Percentiles rank a stretch among this genome's conserved stretches.
Evolutionary conservation across 2,888 invertebrate genomes (phyloP).

Genomic region (Beris morrisii): DNA sequence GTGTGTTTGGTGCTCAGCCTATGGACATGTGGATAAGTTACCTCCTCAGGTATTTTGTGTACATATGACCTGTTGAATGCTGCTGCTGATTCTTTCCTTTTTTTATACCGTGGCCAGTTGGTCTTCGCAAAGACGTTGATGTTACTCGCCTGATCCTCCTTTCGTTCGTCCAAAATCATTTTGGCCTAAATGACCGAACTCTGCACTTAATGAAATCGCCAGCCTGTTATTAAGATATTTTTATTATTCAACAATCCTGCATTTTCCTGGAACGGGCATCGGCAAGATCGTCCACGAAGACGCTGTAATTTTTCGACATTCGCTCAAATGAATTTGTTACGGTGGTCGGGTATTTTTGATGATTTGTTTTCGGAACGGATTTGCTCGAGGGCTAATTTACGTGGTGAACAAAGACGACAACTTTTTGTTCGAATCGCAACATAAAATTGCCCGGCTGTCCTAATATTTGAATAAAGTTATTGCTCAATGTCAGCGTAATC

Average conservation of each 20-base stretch:
- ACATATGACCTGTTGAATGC: constrained; percentile 19
- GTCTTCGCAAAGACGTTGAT: not conserved
- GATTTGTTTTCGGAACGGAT: constrained; percentile 11
- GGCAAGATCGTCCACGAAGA: not conserved
- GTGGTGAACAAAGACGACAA: constrained; percentile 18
- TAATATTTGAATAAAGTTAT: too few relatives aligned
- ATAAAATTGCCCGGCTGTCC: constrained; percentile 14
- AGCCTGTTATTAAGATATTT: constrained; percentile 34
- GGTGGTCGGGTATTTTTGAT: constrained; percentile 7
- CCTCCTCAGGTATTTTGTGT: constrained; percentile 1
- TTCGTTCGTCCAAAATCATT: constrained; percentile 9
- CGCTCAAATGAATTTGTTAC: constrained; percentile 19
- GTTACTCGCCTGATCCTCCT: not conserved
- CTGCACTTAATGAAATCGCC: constrained; percentile 31
- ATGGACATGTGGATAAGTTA: too few relatives aligned
- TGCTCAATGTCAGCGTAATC: constrained; percentile 22
- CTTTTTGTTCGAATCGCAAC: not conserved
- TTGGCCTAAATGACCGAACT: constrained; percentile 18
- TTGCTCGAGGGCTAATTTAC: constrained; percentile 22
- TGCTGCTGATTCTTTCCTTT: not conserved
- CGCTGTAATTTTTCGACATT: constrained; percentile 18
- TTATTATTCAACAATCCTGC: constrained; percentile 27
- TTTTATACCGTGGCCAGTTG: not conserved
- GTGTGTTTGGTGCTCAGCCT: not conserved
- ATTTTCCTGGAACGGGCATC: constrained; percentile 12